Percentiles rank a stretch among this genome's conserved stretches.
These are phyloP conservation scores for Hirtodrosophila alboralis DNA, from an alignment of 2,888 invertebrate species.

Conservation along the genomic window DNA sequence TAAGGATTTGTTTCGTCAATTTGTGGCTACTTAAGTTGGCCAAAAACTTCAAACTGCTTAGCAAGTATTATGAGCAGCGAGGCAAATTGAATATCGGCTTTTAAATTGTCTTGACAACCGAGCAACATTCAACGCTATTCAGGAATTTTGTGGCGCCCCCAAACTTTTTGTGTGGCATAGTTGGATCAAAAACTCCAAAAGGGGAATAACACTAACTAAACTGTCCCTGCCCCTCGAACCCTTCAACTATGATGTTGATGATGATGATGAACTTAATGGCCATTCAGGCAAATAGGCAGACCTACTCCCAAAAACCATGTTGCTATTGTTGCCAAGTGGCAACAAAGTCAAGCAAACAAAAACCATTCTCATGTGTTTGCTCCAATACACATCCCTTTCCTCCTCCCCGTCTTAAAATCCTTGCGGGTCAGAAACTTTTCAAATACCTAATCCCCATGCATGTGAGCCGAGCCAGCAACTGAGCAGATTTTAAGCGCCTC, in stretches of 20 bases:
- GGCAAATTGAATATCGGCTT: constrained; percentile 62
- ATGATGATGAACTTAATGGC: constrained; percentile 70
- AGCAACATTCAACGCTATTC: constrained; percentile 3
- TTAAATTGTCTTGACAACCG: constrained; percentile 55
- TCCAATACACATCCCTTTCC: constrained; percentile 14
- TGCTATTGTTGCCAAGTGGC: constrained; percentile 72
- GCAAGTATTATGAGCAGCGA: constrained; percentile 31
- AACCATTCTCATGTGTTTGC: constrained; percentile 54
- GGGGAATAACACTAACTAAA: constrained; percentile 39
- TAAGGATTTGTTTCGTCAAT: constrained; percentile 36
- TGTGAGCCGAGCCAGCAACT: constrained; percentile 50
- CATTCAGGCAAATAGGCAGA: constrained; percentile 74
- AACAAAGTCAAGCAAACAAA: constrained; percentile 77
- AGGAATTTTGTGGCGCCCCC: constrained; percentile 48
- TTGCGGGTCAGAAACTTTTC: constrained; percentile 79
- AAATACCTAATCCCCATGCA: constrained; percentile 70
- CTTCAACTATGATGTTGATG: too few relatives aligned
- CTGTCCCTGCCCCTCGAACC: constrained; percentile 7
- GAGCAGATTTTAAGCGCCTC: constrained; percentile 55
- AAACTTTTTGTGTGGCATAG: constrained; percentile 51
- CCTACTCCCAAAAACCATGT: constrained; percentile 41
- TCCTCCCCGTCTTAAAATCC: constrained; percentile 54
- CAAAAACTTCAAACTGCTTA: constrained; percentile 59
- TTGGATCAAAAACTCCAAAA: constrained; percentile 59
- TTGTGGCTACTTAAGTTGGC: constrained; percentile 53